These are phyloP conservation scores for Andrena fulva DNA, from an alignment of 2,888 invertebrate species.

Conservation along the genomic window DNA sequence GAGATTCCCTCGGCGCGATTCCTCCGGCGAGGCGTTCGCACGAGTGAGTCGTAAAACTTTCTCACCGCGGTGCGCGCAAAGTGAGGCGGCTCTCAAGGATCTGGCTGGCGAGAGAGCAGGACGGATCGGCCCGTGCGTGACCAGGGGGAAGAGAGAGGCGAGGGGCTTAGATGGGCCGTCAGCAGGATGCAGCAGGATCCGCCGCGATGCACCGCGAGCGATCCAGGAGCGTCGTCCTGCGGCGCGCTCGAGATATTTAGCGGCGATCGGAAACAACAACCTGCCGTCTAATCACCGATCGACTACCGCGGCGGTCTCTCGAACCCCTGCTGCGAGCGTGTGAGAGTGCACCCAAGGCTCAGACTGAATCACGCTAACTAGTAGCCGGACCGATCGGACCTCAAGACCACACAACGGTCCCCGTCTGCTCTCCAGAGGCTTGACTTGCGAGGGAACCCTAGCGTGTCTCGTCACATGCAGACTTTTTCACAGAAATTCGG, in stretches of 20 bases:
- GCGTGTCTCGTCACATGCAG: not conserved
- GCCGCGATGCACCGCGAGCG: slow-evolving; percentile 41
- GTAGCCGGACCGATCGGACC: slow-evolving; percentile 63
- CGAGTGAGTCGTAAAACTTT: slow-evolving; percentile 70
- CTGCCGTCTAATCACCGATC: slow-evolving; percentile 79
- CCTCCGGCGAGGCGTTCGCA: slow-evolving; percentile 60
- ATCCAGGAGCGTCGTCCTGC: slow-evolving; percentile 51
- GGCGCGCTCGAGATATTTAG: slow-evolving; percentile 76
- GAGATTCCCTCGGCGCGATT: slow-evolving; percentile 52
- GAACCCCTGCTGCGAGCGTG: slow-evolving; percentile 57
- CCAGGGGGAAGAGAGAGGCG: slow-evolving; percentile 1
- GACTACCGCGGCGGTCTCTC: slow-evolving; percentile 71
- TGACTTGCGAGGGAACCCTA: slow-evolving; percentile 28
- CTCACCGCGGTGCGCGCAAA: slow-evolving; percentile 60
- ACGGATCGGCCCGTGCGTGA: slow-evolving; percentile 27
- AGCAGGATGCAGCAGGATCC: slow-evolving; percentile 52
- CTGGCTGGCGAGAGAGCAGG: slow-evolving; percentile 24
- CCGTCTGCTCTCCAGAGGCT: slow-evolving; percentile 43
- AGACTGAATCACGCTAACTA: slow-evolving; percentile 79
- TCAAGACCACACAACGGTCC: slow-evolving; percentile 71
- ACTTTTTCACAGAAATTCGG: not conserved
- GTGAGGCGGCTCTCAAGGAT: slow-evolving; percentile 62
- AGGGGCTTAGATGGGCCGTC: slow-evolving; percentile 1
- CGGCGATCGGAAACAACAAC: slow-evolving; percentile 79
- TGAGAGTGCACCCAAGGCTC: slow-evolving; percentile 71